Percentiles rank a stretch among this genome's conserved stretches.
Conservation (phyloP, 1,140 invertebrate species). For the Medauroidea extradentata region DNA sequence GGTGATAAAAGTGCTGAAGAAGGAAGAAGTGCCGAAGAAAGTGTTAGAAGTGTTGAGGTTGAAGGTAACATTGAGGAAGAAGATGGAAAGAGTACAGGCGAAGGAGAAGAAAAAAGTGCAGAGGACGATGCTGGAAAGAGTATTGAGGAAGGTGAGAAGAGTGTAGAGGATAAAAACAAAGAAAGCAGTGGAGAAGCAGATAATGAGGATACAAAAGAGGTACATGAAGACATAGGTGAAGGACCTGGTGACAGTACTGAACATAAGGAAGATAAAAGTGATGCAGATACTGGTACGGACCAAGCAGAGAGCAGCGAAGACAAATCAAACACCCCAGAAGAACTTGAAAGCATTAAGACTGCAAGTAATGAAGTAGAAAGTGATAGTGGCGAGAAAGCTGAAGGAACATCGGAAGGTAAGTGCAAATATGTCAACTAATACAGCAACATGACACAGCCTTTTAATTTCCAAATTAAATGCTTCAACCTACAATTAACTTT, state of each 20-base stretch:
- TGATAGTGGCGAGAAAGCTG: conserved; percentile 35
- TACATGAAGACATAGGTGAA: conserved; percentile 19
- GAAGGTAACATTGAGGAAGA: conserved; percentile 28
- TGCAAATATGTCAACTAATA: too few relatives aligned
- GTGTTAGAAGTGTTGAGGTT: conserved; percentile 31
- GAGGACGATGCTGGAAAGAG: conserved; percentile 28
- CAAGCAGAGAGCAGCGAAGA: conserved; percentile 16
- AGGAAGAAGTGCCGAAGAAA: conserved; percentile 14
- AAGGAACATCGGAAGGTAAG: neutral
- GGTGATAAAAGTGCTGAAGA: conserved; percentile 30
- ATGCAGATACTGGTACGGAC: conserved; percentile 7
- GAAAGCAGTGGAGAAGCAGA: conserved; percentile 7
- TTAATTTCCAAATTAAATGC: too few relatives aligned
- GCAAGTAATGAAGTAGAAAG: conserved; percentile 11
- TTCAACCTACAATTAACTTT: too few relatives aligned
- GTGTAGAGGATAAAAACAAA: conserved; percentile 7
- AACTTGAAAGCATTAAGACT: conserved; percentile 5
- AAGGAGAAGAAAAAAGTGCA: conserved; percentile 27
- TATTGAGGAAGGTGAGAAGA: conserved; percentile 23
- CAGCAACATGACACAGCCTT: too few relatives aligned
- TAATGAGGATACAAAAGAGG: conserved; percentile 21
- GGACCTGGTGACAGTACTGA: conserved; percentile 25
- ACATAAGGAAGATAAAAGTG: conserved; percentile 8
- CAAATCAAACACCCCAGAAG: conserved; percentile 12
- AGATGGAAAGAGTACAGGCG: conserved; percentile 10